Conservation (phyloP, 2,888 invertebrate species). For the Diadegma fenestrale region DNA sequence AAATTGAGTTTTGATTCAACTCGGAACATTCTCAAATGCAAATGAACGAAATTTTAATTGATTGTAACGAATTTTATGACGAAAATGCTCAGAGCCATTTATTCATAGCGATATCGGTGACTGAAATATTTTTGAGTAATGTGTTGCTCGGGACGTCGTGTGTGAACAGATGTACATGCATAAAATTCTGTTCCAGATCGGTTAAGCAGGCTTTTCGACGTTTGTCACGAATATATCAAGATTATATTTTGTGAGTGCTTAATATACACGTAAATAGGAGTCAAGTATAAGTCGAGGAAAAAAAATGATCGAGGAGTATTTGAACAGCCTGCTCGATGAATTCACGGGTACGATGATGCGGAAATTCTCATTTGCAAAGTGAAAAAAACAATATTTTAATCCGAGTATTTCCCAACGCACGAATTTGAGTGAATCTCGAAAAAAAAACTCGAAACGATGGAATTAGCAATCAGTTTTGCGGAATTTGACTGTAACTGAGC, state of each 20-base stretch:
- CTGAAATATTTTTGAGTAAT: constrained; percentile 7
- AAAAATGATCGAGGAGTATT: neutral
- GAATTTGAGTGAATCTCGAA: too few relatives aligned
- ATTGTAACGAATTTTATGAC: neutral
- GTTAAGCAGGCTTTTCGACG: neutral
- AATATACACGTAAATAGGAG: neutral
- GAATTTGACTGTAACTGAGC: too few relatives aligned
- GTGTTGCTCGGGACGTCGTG: neutral
- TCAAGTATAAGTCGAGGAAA: neutral
- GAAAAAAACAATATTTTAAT: neutral
- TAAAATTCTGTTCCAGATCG: constrained; percentile 8
- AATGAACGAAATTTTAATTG: neutral
- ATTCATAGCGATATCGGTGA: neutral
- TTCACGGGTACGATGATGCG: neutral
- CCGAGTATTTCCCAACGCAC: neutral
- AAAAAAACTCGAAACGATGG: too few relatives aligned
- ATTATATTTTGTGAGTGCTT: neutral
- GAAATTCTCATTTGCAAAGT: neutral
- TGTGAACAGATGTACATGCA: constrained; percentile 16
- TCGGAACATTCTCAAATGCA: too few relatives aligned
- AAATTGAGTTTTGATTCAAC: neutral
- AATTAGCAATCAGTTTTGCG: too few relatives aligned
- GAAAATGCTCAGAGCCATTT: neutral
- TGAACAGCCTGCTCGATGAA: neutral
- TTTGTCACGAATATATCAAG: constrained; percentile 4